Evolutionary conservation across 2,797 vertebrate species (phyloP).

Genomic region (Sebastes oblongus): DNA sequence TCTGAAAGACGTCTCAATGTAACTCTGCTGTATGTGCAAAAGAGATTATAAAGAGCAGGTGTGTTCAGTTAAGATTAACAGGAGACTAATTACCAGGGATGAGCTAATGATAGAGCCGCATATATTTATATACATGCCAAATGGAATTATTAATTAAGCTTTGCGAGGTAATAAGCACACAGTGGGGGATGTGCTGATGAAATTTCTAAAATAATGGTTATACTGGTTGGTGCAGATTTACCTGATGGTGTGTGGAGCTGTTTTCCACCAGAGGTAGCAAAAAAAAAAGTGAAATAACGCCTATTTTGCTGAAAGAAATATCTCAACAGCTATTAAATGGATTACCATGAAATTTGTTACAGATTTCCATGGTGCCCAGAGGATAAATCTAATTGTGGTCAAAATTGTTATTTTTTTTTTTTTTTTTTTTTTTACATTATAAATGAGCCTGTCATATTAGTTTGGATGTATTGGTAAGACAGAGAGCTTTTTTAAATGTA

Average conservation of each 20-base stretch:
- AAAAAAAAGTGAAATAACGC: neutral
- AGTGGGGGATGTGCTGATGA: conserved; percentile 6
- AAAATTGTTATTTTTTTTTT: neutral
- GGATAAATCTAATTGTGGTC: neutral
- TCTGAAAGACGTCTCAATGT: conserved; percentile 18
- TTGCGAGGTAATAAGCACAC: conserved; percentile 42
- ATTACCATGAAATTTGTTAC: neutral
- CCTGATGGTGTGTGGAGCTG: neutral
- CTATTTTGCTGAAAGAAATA: neutral
- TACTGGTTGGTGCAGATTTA: neutral
- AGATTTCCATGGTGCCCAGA: neutral
- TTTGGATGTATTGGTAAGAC: neutral
- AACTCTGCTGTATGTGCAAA: conserved; percentile 24
- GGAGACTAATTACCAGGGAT: conserved; percentile 63
- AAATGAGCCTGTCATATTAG: neutral
- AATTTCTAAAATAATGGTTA: conserved; percentile 14
- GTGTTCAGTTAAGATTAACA: conserved; percentile 64
- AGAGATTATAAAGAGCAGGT: conserved; percentile 62
- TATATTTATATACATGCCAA: conserved; percentile 51
- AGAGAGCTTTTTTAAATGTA: neutral
- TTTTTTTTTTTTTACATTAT: neutral
- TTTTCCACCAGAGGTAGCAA: neutral
- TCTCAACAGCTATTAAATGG: neutral
- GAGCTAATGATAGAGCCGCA: conserved; percentile 53
- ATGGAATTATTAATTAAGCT: conserved; percentile 55